A percentile compares a stretch with the other conserved stretches of the same genome.
These are phyloP conservation scores for Sacculina carcini DNA, from an alignment of 2,888 invertebrate species.

Conservation along the genomic window DNA sequence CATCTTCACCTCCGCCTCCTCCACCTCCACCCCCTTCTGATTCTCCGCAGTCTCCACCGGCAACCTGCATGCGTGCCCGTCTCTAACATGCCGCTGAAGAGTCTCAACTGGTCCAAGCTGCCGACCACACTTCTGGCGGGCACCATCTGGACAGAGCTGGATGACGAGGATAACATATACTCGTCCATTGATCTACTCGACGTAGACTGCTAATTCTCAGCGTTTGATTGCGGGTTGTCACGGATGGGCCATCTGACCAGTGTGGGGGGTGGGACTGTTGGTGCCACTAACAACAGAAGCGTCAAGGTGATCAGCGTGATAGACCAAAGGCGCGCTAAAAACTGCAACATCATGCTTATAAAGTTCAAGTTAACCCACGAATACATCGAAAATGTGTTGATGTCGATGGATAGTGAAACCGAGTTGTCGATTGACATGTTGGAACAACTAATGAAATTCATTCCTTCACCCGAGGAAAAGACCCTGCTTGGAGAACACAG, in stretches of 20 bases:
- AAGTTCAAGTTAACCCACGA: conserved; percentile 88
- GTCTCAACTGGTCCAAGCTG: conserved; percentile 91
- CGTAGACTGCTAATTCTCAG: conserved; percentile 78
- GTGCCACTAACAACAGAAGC: too few relatives aligned
- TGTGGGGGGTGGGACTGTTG: too few relatives aligned
- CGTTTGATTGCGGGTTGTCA: too few relatives aligned
- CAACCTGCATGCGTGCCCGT: too few relatives aligned
- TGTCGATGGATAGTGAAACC: conserved; percentile 83
- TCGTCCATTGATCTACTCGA: conserved; percentile 67
- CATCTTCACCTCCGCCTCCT: too few relatives aligned
- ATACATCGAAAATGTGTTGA: conserved; percentile 71
- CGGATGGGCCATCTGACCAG: too few relatives aligned
- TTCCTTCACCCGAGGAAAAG: conserved; percentile 80
- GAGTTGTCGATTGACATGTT: conserved; percentile 92
- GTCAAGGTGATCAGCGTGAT: conserved; percentile 72
- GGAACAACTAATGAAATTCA: conserved; percentile 85
- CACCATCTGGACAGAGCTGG: conserved; percentile 82
- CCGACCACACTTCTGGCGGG: conserved; percentile 72
- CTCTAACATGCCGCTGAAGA: conserved; percentile 72
- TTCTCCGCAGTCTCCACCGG: too few relatives aligned
- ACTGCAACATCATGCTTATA: conserved; percentile 84
- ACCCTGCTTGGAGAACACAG: conserved; percentile 73
- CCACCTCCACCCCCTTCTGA: too few relatives aligned
- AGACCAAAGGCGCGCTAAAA: conserved; percentile 82
- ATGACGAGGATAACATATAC: conserved; percentile 75